phyloP scores from a whole-genome alignment of 1,140 invertebrate species.

The Nasonia vitripennis region DNA sequence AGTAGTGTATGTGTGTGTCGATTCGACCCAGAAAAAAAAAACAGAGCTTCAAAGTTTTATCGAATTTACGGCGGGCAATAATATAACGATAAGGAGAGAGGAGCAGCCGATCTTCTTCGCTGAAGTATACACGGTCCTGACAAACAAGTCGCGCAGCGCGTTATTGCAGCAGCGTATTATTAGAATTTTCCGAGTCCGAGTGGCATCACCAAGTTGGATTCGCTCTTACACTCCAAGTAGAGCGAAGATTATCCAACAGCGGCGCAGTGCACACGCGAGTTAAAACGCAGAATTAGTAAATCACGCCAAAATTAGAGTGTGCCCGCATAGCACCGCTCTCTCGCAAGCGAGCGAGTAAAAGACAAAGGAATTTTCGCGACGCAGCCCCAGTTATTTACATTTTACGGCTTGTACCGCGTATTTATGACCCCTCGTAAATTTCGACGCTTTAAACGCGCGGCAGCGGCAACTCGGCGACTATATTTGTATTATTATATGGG shows the following conservation, averaged over 20 bases:
- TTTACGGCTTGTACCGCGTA: conserved; percentile 19
- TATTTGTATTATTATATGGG: neutral
- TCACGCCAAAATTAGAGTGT: conserved; percentile 42
- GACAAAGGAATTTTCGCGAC: conserved; percentile 43
- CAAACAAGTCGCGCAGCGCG: neutral
- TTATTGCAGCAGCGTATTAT: conserved; percentile 9
- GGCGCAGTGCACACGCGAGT: neutral
- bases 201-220: neutral
- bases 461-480: neutral
- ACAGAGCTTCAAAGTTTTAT: neutral
- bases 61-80: neutral
- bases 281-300: conserved; percentile 45
- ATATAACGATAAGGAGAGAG: neutral
- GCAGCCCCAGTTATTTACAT: conserved; percentile 40
- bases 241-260: conserved; percentile 36
- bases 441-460: neutral
- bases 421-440: conserved; percentile 45
- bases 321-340: neutral
- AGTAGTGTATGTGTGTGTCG: too few relatives aligned
- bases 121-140: neutral
- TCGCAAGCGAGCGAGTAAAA: neutral
- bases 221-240: conserved; percentile 28
- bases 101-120: neutral
- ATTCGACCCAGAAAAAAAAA: too few relatives aligned
- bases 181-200: conserved; percentile 21